Percentiles rank a stretch among this genome's conserved stretches.
Evolutionary conservation across 2,888 invertebrate genomes (phyloP).

Genomic region (Emmelina monodactyla): DNA sequence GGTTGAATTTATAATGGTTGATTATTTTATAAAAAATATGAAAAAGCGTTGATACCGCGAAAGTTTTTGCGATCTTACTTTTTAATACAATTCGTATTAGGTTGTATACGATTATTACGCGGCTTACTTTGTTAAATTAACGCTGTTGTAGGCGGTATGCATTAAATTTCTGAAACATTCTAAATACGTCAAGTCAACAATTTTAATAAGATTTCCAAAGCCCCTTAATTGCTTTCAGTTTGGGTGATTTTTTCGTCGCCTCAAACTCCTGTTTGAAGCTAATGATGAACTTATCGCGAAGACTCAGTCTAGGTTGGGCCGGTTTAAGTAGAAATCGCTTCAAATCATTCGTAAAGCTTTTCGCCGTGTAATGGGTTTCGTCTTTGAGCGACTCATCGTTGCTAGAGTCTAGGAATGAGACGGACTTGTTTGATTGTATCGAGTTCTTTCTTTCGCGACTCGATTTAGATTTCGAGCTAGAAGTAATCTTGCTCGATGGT

Average conservation of each 20-base stretch:
- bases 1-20: too few species aligned
- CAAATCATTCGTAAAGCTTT: conserved; percentile 58
- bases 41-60: too few species aligned
- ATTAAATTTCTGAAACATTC: not conserved
- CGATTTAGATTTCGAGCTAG: conserved; percentile 26
- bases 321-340: conserved; percentile 56
- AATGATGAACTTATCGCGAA: conserved; percentile 54
- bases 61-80: too few species aligned
- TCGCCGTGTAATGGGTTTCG: conserved; percentile 58
- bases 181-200: conserved; percentile 8
- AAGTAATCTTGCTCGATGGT: conserved; percentile 23
- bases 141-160: too few species aligned
- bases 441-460: conserved; percentile 45
- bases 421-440: conserved; percentile 56
- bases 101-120: too few species aligned
- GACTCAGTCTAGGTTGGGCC: conserved; percentile 45
- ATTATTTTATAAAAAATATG: too few species aligned
- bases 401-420: conserved; percentile 54
- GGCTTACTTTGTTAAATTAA: too few species aligned
- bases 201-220: conserved; percentile 58
- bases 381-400: conserved; percentile 46
- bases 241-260: conserved; percentile 52
- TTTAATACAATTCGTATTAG: too few species aligned
- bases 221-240: conserved; percentile 56
- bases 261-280: conserved; percentile 58